Base-by-base conservation (phyloP, 1,140 invertebrate species). In the Fragariocoptes setiger region DNA sequence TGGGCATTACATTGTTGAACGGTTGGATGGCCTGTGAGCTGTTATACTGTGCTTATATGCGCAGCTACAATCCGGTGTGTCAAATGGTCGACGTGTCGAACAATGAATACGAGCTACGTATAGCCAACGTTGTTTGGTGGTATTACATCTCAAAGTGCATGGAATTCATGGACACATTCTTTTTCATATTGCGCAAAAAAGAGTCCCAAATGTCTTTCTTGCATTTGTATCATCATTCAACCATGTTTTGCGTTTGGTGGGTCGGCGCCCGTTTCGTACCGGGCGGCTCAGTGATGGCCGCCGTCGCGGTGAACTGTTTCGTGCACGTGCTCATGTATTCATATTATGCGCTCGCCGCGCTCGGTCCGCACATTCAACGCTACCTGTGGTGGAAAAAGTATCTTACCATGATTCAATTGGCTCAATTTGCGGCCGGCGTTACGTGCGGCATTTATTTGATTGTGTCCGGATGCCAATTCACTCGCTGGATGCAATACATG, bases 331-430 rank as follows among this genome's bases (percentile, higher is more conserved):
- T 88, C 17, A 88, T 90, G 80, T 90, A 92, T 54, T 66, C 69
- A 3, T 92, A 90, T 56, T 90, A 90, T 56, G 72, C 72, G 0
- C 56, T 86, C 8, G 68, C 76, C 2, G 73, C 77, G 0, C 62
- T 83, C 42, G 80, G 80, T n/a, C 75, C 77, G 0, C 51, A 61
- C 0, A 62, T 83, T 18, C 62, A 68, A 52, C 71, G 71, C 53
- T 83, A 74, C 53, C 59, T 86, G 1, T 85, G 78, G 77, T 90
- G 79, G 78, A 90, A 90, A 56, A 80, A 76, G 53, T 83, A 86
- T 25, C 36, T 47, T 4, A 46, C 46, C 1, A 47, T 74, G 40
- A 58, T 83, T 19, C 78, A 82, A 50, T 52, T 70, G 53, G 61
- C 78, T 47, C 79, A 88, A 59, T 88, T 86, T 59, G 72, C 74